These are phyloP conservation scores for Parthenolecanium corni DNA, from an alignment of 2,888 invertebrate genomes.

Conservation along the genomic window DNA sequence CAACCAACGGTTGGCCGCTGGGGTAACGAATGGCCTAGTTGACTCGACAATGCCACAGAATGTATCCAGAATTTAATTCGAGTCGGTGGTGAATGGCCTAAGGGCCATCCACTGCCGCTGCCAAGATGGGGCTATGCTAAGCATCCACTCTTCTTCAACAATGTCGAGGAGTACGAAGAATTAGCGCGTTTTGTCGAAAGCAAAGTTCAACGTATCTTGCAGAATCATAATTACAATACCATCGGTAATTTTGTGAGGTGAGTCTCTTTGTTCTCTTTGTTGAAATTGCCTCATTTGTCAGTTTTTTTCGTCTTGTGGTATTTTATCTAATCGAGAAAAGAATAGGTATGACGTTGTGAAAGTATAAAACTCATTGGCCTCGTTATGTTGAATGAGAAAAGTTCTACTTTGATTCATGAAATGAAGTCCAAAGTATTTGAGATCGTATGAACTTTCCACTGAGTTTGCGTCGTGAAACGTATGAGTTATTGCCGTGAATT, in stretches of 20 bases:
- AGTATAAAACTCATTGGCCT: no score
- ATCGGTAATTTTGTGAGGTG: constrained; percentile 67
- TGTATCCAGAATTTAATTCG: constrained; percentile 29
- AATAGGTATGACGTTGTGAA: not conserved
- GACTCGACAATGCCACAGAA: constrained; percentile 56
- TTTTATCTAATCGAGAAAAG: not conserved
- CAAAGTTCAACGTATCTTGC: constrained; percentile 64
- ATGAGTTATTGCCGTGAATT: no score
- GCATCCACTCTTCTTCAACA: constrained; percentile 42
- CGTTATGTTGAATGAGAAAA: no score
- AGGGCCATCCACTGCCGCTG: constrained; percentile 59
- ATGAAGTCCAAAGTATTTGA: no score
- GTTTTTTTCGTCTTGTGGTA: not conserved
- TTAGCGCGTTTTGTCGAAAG: constrained; percentile 67
- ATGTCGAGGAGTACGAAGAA: constrained; percentile 60
- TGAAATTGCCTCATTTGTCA: not conserved
- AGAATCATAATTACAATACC: constrained; percentile 79
- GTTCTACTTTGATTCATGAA: no score
- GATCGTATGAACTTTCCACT: no score
- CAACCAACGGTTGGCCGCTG: constrained; percentile 77
- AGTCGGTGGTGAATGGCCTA: constrained; percentile 46
- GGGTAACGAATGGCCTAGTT: constrained; percentile 95
- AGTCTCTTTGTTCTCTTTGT: not conserved
- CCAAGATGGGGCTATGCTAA: constrained; percentile 53
- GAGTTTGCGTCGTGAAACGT: no score